Conservation (phyloP, 92 coral and sea anemone genomes). For the Zoanthus gigantus region DNA sequence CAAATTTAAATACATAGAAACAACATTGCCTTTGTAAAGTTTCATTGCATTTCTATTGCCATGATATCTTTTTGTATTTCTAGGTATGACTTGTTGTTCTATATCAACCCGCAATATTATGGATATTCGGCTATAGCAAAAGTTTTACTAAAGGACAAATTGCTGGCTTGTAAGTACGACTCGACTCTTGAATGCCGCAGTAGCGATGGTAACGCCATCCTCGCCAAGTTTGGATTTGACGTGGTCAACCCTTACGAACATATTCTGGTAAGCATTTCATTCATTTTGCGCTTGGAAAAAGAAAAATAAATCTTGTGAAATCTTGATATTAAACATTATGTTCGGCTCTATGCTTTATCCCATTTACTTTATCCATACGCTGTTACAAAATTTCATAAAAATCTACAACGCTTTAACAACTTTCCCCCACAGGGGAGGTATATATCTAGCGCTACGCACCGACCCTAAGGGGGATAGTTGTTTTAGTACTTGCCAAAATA, state of each 20-base stretch:
- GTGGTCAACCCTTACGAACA: constrained; percentile 65
- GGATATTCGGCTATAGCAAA: constrained; percentile 74
- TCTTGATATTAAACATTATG: no score
- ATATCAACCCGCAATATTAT: constrained; percentile 73
- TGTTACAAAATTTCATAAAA: no score
- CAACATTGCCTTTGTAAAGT: not conserved
- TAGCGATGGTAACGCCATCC: constrained; percentile 69
- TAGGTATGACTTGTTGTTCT: constrained; percentile 67
- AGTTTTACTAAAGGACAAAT: constrained; percentile 57
- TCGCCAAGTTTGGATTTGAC: constrained; percentile 69
- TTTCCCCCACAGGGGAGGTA: no score
- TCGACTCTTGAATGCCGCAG: constrained; percentile 71
- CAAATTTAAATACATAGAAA: no score
- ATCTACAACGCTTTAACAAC: no score
- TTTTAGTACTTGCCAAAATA: no score
- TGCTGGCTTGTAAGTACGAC: constrained; percentile 63
- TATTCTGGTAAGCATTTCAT: constrained; percentile 56
- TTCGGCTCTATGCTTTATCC: no score
- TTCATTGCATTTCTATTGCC: not conserved
- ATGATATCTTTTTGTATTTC: not conserved
- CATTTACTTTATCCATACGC: no score
- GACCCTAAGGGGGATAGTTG: no score
- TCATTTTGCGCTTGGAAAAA: not conserved
- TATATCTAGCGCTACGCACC: no score
- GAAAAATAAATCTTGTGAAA: not conserved